Percentiles rank a stretch among this genome's conserved stretches.
Conservation (phyloP, 53 echinoderm and acorn worm genomes). For the Mesocentrotus franciscanus region DNA sequence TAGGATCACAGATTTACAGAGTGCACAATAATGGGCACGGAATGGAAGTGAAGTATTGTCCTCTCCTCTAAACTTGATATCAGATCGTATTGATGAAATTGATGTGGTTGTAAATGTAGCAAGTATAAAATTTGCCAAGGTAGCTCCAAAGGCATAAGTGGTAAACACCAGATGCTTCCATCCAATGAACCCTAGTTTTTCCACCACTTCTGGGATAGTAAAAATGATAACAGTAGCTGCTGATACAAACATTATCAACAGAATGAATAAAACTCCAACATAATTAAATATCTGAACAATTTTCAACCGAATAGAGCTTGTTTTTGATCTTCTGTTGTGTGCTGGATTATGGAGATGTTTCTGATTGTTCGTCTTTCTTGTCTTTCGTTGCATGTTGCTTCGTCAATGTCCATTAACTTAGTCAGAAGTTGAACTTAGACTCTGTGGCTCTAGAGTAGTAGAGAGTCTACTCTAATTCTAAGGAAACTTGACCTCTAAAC, state of each 20-base stretch:
- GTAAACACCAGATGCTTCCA: conserved; percentile 65
- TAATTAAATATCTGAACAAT: background rate
- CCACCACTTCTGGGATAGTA: conserved; percentile 47
- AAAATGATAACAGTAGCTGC: background rate
- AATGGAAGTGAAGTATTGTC: conserved; percentile 39
- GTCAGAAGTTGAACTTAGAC: too few relatives aligned
- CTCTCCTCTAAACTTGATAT: background rate
- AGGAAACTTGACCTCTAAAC: too few relatives aligned
- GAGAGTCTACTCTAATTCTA: too few relatives aligned
- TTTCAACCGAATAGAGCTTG: background rate
- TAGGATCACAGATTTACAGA: conserved; percentile 72
- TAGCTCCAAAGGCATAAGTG: conserved; percentile 60
- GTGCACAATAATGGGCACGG: conserved; percentile 72
- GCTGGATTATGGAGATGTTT: background rate
- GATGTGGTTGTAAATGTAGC: conserved; percentile 55
- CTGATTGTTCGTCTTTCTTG: background rate
- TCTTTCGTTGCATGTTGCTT: background rate
- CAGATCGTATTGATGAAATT: background rate
- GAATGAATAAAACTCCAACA: conserved; percentile 8
- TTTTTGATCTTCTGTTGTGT: background rate
- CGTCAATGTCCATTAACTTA: too few relatives aligned
- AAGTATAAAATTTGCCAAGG: conserved; percentile 71
- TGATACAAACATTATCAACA: background rate
- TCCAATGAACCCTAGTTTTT: conserved; percentile 8
- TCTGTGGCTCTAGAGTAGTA: too few relatives aligned